Evolutionary conservation across 2,888 invertebrate species (phyloP).

Genomic region (Ceriagrion tenellum): DNA sequence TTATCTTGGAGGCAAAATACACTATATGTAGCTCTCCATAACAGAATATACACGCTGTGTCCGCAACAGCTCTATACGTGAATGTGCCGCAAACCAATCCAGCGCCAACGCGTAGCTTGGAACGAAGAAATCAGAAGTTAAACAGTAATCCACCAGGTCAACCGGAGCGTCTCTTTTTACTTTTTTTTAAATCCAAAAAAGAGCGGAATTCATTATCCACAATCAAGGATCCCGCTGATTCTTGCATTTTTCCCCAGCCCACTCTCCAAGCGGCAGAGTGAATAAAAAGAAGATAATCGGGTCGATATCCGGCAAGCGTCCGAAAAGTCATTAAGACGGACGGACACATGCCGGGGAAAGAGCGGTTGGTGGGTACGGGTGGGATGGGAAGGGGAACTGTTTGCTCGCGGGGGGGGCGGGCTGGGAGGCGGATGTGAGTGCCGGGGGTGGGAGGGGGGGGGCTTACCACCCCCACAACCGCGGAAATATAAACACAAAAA

Average conservation of each 20-base stretch:
- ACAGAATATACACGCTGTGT: no score
- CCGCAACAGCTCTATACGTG: no score
- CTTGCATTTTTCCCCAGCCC: background rate
- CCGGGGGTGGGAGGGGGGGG: background rate
- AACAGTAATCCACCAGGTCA: background rate
- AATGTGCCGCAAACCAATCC: no score
- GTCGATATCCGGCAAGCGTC: background rate
- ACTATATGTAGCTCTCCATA: no score
- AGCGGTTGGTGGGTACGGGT: background rate
- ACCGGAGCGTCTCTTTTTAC: no score
- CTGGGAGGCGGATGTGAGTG: background rate
- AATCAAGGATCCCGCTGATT: background rate
- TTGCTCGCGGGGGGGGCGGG: background rate
- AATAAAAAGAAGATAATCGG: background rate
- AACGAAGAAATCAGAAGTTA: background rate
- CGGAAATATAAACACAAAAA: background rate
- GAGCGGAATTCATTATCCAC: background rate
- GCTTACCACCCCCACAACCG: background rate
- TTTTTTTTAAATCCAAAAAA: background rate
- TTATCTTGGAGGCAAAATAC: no score
- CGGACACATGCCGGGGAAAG: background rate
- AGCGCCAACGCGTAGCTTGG: background rate
- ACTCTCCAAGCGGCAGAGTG: background rate
- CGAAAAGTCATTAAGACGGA: constrained; percentile 8
- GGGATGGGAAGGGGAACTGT: background rate